Conservation (phyloP, 1,140 invertebrate species). For the Drosophila aff. region DNA sequence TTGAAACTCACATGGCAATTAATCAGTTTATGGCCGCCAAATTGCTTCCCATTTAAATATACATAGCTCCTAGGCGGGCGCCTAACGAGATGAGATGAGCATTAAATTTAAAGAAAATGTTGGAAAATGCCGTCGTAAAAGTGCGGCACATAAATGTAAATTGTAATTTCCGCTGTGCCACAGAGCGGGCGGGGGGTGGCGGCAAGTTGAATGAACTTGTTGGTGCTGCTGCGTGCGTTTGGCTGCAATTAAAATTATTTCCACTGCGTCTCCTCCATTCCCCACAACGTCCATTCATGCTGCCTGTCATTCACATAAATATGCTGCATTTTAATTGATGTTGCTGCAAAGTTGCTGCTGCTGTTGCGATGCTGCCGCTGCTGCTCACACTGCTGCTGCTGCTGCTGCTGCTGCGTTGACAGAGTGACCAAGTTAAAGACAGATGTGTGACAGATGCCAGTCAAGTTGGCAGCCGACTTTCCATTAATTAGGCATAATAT, state of each 20-base stretch:
- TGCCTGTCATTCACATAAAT: conserved; percentile 65
- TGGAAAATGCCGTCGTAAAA: conserved; percentile 62
- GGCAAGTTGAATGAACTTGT: conserved; percentile 73
- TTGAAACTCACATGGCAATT: conserved; percentile 19
- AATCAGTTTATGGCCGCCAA: conserved; percentile 34
- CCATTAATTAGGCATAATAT: conserved; percentile 83
- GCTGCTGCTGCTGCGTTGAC: conserved; percentile 49
- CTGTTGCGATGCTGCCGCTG: conserved; percentile 6
- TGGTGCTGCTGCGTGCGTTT: conserved; percentile 59
- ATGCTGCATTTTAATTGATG: conserved; percentile 74
- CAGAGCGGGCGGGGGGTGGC: neutral
- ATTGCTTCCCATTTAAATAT: conserved; percentile 47
- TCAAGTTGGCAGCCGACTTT: conserved; percentile 61
- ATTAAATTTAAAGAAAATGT: conserved; percentile 66
- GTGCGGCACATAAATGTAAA: conserved; percentile 56
- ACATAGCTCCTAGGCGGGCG: conserved; percentile 36
- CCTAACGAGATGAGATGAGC: conserved; percentile 28
- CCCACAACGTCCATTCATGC: conserved; percentile 58
- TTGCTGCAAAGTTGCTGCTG: conserved; percentile 27
- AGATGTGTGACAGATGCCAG: conserved; percentile 76
- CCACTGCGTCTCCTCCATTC: conserved; percentile 38
- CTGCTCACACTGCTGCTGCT: neutral
- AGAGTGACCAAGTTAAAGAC: conserved; percentile 82
- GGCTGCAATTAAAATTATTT: conserved; percentile 79
- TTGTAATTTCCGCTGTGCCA: conserved; percentile 59